These are phyloP conservation scores for Rhadina sibilatrix DNA, from an alignment of 2,113 vertebrate genomes.

Conservation along the genomic window DNA sequence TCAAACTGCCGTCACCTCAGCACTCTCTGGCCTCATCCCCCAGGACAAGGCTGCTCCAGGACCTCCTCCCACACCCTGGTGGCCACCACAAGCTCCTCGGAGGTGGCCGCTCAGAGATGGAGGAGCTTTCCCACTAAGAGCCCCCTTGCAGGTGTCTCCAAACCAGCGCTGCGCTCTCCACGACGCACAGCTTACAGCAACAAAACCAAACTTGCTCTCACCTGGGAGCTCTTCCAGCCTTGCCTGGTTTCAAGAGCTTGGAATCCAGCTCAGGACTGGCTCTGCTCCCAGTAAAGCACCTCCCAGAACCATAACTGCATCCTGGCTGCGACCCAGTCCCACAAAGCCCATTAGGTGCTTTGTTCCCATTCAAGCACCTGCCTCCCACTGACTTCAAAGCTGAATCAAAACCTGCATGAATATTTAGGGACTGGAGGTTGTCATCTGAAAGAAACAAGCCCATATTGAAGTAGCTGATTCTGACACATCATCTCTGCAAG, in stretches of 20 bases:
- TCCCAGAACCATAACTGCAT: background rate
- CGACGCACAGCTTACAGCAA: fast-evolving
- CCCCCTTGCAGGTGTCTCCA: background rate
- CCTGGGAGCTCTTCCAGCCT: background rate
- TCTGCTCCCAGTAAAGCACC: background rate
- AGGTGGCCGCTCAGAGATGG: fast-evolving
- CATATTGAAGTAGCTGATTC: background rate
- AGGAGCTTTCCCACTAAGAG: background rate
- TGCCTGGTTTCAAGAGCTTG: background rate
- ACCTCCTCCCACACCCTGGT: too few relatives aligned
- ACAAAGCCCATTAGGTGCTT: background rate
- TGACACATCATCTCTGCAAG: background rate
- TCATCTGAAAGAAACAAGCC: background rate
- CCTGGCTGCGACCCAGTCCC: background rate
- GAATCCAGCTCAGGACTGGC: background rate
- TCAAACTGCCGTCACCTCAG: fast-evolving
- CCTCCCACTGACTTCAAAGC: background rate
- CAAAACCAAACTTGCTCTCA: background rate
- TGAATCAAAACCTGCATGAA: background rate
- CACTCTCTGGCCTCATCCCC: background rate
- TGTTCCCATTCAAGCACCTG: background rate
- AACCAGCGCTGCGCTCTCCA: fast-evolving
- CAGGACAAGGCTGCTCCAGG: background rate
- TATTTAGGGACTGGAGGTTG: background rate
- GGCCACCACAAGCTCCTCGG: background rate